These are phyloP conservation scores for Dorcus hopei DNA, from an alignment of 2,888 invertebrate species.

Conservation along the genomic window DNA sequence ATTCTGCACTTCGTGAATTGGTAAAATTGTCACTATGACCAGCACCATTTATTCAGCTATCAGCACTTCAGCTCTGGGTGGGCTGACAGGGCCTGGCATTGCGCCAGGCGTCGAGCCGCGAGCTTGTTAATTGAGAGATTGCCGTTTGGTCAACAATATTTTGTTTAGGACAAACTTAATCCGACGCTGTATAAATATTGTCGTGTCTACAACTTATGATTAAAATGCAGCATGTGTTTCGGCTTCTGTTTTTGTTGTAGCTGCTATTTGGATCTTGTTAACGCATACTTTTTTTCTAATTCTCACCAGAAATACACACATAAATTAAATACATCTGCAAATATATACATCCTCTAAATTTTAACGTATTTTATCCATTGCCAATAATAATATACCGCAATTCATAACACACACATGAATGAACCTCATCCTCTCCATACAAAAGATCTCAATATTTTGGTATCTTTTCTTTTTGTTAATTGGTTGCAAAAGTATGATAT, in stretches of 20 bases:
- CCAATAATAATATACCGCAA: no score
- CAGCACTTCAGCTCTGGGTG: conserved; percentile 24
- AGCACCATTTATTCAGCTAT: conserved; percentile 43
- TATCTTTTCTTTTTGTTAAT: no score
- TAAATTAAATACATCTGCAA: no score
- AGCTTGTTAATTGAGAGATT: conserved; percentile 46
- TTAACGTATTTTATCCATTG: no score
- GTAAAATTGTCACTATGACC: conserved; percentile 42
- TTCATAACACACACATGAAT: no score
- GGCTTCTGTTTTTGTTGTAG: conserved; percentile 6
- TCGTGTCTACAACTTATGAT: conserved; percentile 45
- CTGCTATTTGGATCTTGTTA: not conserved
- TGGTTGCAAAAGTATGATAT: no score
- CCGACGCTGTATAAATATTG: conserved; percentile 45
- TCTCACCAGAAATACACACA: not conserved
- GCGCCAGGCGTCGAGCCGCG: conserved; percentile 39
- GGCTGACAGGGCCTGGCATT: conserved; percentile 24
- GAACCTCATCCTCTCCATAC: no score
- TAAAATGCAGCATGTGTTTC: conserved; percentile 35
- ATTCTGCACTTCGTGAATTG: conserved; percentile 43
- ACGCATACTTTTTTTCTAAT: not conserved
- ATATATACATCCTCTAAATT: no score
- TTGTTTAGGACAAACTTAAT: conserved; percentile 40
- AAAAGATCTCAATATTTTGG: no score
- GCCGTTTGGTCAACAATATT: conserved; percentile 44